Evolutionary conservation across 2,797 vertebrate species (phyloP), one percentile per base, ranked within the genome.

Genomic region (Sandelia bainsii): DNA sequence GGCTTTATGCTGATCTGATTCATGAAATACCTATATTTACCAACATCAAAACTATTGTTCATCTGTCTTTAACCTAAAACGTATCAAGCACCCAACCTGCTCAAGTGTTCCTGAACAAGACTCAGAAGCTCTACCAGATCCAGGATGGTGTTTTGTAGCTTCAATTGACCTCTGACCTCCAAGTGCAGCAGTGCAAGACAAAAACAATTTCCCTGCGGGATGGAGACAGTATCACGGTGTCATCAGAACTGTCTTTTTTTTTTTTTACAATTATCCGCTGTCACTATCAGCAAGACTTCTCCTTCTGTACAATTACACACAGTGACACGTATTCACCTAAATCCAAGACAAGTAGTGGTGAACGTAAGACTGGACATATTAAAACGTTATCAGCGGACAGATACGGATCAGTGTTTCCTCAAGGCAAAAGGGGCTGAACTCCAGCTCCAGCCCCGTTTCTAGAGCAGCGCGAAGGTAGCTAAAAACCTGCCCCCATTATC

Each of bases 361-460:
- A 17, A 34, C 27, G 23, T 2, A 27, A 37, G 3, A n/a, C 32
- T 22, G n/a, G 4, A 14, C 1, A 44, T 12, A 11, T 48, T 46
- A 23, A 59, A 70, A 46, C 34, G 61, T 5, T 16, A 59, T 27
- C 11, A 29, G 67, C 11, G 20, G 25, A 34, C 44, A 54, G 71
- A 81, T 27, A 52, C 0, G 34, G 42, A 73, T 79, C 56, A 62
- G 42, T 66, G 74, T 78, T 83, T 75, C 72, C 74, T 74, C 58
- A 56, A 42, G 53, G 44, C 32, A 23, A 42, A n/a, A 54, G 58
- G 59, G 75, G 82, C 62, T 85, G 80, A 68, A 81, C 77, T 83
- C 79, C 63, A 58, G 72, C 69, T 75, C 44, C 62, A 86, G 59
- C 53, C 58, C 46, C 25, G 34, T 37, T 13, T 67, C 29, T 25